Evolutionary conservation across 2,113 vertebrate species (phyloP), one percentile per base, ranked within the genome.

Genomic region (Oryzias celebensis): DNA sequence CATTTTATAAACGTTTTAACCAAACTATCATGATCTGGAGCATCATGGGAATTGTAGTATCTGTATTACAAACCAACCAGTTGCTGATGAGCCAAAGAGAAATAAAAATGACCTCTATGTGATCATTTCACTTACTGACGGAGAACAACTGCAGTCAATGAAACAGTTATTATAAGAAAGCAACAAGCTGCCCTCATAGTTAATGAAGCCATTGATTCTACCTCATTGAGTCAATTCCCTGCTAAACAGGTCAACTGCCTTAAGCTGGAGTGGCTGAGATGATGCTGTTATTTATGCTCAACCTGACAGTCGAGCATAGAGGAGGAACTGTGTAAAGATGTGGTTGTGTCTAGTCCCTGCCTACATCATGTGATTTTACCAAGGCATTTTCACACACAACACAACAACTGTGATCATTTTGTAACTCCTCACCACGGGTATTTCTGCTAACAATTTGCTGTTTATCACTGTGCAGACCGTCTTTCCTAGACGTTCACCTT

Each of bases 361-460:
- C 81, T 59, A 42, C 24, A 62, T 71, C 88, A 87, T 89, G 81
- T 89, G 89, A 89, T 69, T 54, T 61, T 55, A 67, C 41, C 49
- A 36, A 74, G 79, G 73, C 58, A 50, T 68, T 77, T 78, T 79
- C 66, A 64, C 59, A 61, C 59, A 61, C 52, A 71, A 44, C 41
- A 55, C 46, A 63, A 71, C 51, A 75, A 71, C 52, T 48, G 47
- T n/a, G 52, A 62, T 77, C 75, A 75, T 77, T 75, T 72, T 79
- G 54, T 65, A 41, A 58, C 60, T 23, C 12, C 46, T 28, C 45
- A 23, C 36, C 36, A 8, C 26, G 28, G 7, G 6, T 26, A 59
- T 36, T 63, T 67, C 36, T 45, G 41, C 51, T 15, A 41, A 42
- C 7, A 26, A 18, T 65, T 14, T 42, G 28, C 24, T 45, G 20